Conservation (phyloP, 2,113 vertebrate species). For the Todiramphus saurophagus region DNA sequence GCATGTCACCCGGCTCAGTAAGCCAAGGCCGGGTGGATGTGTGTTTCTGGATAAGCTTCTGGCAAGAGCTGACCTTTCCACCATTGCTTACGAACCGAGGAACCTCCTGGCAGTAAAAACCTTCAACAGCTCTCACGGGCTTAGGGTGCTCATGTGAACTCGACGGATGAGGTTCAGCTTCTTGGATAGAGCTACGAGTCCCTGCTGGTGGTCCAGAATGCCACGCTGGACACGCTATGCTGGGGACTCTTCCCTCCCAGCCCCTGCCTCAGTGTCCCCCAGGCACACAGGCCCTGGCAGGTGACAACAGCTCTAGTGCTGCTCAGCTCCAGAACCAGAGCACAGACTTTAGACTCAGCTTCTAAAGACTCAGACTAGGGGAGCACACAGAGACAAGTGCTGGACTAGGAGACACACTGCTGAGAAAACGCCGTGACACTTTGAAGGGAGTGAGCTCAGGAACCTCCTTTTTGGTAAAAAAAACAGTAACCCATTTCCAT, state of each 20-base stretch:
- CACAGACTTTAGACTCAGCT: neutral
- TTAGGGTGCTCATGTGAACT: neutral
- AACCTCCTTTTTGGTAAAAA: neutral
- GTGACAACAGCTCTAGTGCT: neutral
- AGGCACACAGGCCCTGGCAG: rapidly evolving
- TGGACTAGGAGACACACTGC: neutral
- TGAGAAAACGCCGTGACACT: neutral
- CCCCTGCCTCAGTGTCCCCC: neutral
- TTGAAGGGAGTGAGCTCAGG: neutral
- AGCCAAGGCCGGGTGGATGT: neutral
- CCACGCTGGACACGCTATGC: rapidly evolving
- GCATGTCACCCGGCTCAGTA: neutral
- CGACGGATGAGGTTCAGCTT: neutral
- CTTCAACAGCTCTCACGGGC: neutral
- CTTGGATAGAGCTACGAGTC: neutral
- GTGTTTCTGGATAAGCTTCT: neutral
- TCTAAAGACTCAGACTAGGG: neutral
- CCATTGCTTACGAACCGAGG: neutral
- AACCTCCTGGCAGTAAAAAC: neutral
- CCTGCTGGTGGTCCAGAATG: neutral
- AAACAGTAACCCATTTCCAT: neutral
- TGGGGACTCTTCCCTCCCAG: neutral
- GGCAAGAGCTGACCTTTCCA: neutral
- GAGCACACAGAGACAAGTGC: neutral
- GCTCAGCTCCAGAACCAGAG: neutral